Base-by-base conservation (phyloP, 2,888 invertebrate species). In the Eupithecia subfuscata region DNA sequence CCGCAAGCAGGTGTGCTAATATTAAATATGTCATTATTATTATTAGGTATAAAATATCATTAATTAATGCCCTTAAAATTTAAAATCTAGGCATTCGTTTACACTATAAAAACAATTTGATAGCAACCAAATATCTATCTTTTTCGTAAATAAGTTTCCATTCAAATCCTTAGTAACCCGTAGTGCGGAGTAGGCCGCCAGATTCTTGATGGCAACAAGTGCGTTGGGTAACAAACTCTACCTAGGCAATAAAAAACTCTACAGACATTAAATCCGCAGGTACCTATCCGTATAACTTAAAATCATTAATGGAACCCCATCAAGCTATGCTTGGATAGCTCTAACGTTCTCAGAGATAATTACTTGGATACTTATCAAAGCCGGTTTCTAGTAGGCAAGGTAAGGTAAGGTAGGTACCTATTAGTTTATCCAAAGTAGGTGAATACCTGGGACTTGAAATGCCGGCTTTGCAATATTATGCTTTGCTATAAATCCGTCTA, bases 281-380 rank as follows among this genome's bases (percentile, higher is more conserved):
- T 18, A 64, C 8, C 0, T 64, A 64, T 30, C 30, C 8, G 30
- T 25, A 63, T 63, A 22, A 30, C 63, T 16, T 18, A 16, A 64
- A 64, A 34, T 64, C 34, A 64, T 64, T 34, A 64, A 60, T 60
- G 60, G 12, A 60, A 25, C 12, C 25, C 60, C 25, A 60, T 60
- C 60, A 60, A 60, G 64, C 9, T 18, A 64, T 34, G 34, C 64
- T 64, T 64, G 64, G 64, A 34, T 64, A 34, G 34, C 34, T 64
- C 64, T 9, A 64, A 64, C 34, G 64, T 34, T 64, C 64, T 18
- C 64, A 18, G 34, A 34, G 34, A 64, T 64, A 64, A 64, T 64
- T 64, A 64, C 64, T 63, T 63, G 12, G 63, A 30, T 63, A 16
- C 63, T 64, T 64, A 64, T 64, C 18, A 34, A 64, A 64, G 18